Percentiles rank a stretch among this genome's conserved stretches.
phyloP scores from a whole-genome alignment of 2,797 vertebrate genomes.

The Arnoldichthys spilopterus region DNA sequence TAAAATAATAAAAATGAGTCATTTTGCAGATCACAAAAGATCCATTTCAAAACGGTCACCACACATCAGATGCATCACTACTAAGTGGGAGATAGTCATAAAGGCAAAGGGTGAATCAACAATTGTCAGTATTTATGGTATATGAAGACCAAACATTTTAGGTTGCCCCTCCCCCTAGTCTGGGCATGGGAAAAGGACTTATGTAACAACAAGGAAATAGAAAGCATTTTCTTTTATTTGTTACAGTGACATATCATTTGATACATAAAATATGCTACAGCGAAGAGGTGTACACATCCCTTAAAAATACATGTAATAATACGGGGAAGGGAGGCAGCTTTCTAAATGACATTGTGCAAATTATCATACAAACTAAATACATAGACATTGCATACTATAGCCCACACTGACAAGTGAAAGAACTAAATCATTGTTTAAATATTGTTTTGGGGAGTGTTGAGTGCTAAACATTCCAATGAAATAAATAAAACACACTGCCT shows the following conservation, averaged over 20 bases:
- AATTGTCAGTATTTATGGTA: too few relatives aligned
- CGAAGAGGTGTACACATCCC: constrained; percentile 88
- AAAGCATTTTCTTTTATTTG: constrained; percentile 88
- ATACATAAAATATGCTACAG: constrained; percentile 97
- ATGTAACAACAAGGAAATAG: constrained; percentile 82
- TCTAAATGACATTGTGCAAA: constrained; percentile 88
- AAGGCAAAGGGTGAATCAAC: too few relatives aligned
- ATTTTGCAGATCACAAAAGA: too few relatives aligned
- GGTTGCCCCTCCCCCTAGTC: constrained; percentile 55
- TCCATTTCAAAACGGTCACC: not conserved
- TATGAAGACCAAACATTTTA: too few relatives aligned
- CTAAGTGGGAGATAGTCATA: too few relatives aligned
- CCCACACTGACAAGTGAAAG: constrained; percentile 74
- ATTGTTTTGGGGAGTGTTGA: constrained; percentile 72
- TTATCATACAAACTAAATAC: constrained; percentile 83
- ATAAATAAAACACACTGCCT: constrained; percentile 33
- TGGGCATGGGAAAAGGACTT: constrained; percentile 77
- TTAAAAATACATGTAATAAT: constrained; percentile 89
- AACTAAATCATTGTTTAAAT: constrained; percentile 65
- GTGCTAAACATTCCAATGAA: constrained; percentile 53
- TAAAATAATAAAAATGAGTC: too few relatives aligned
- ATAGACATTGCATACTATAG: constrained; percentile 80
- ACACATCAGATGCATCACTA: not conserved
- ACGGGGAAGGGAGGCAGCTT: constrained; percentile 82
- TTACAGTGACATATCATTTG: constrained; percentile 90